A percentile compares a stretch with the other conserved stretches of the same genome.
These are phyloP conservation scores for Semotilus atromaculatus DNA, from an alignment of 2,797 vertebrate genomes.

Conservation along the genomic window DNA sequence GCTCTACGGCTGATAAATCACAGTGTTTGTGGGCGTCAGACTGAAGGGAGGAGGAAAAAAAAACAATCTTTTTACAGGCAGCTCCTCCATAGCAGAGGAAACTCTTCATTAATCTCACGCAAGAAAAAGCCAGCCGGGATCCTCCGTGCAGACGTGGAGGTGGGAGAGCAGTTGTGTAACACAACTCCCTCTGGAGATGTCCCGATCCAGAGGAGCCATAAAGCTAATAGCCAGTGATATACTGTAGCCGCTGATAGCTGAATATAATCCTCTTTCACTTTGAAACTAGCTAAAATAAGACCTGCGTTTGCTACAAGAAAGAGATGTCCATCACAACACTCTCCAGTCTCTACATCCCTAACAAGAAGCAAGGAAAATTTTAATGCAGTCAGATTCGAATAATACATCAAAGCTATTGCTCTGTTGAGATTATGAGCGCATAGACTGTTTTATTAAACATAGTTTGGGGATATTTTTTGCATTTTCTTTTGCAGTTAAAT, in stretches of 20 bases:
- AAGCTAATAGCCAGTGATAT: slow-evolving; percentile 42
- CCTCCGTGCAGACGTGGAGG: neutral
- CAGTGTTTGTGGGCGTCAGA: slow-evolving; percentile 29
- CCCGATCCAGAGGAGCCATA: slow-evolving; percentile 6
- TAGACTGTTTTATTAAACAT: slow-evolving; percentile 43
- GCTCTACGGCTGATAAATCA: slow-evolving; percentile 32
- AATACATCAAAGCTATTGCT: slow-evolving; percentile 43
- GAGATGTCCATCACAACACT: slow-evolving; percentile 20
- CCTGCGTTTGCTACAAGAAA: neutral
- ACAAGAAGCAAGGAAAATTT: neutral
- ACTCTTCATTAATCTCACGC: slow-evolving; percentile 34
- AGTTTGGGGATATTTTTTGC: neutral
- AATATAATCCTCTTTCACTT: neutral
- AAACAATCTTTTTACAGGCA: neutral
- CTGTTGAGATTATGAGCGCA: slow-evolving; percentile 9
- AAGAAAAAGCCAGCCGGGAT: neutral
- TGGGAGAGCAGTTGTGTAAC: slow-evolving; percentile 32
- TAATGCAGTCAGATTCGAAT: slow-evolving; percentile 28
- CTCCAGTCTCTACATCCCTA: slow-evolving; percentile 1
- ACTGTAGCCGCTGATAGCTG: slow-evolving; percentile 32
- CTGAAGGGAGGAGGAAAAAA: neutral
- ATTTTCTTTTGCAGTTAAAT: neutral
- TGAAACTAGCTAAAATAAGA: slow-evolving; percentile 28
- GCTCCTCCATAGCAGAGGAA: slow-evolving; percentile 13
- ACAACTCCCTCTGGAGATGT: slow-evolving; percentile 33